phyloP scores from a whole-genome alignment of 1,140 invertebrate genomes.

The Zophobas atratus region DNA sequence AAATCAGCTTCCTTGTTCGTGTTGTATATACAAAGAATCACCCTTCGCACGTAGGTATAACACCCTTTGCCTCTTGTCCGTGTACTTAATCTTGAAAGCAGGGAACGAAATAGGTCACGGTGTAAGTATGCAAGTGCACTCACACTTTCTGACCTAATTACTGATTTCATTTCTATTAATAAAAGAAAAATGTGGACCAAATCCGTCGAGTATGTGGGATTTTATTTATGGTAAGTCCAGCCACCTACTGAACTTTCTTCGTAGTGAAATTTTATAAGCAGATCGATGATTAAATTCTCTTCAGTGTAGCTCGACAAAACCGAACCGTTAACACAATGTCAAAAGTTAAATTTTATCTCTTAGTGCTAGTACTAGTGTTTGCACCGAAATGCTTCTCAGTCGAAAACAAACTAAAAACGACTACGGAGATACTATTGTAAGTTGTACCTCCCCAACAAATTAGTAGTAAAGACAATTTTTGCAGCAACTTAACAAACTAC shows the following conservation, averaged over 20 bases:
- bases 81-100: constrained; percentile 19
- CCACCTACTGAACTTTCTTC: constrained; percentile 44
- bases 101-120: constrained; percentile 33
- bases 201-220: constrained; percentile 9
- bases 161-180: constrained; percentile 20
- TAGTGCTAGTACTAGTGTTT: constrained; percentile 16
- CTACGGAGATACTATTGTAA: constrained; percentile 32
- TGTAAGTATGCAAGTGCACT: constrained; percentile 7
- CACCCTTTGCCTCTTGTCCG: constrained; percentile 12
- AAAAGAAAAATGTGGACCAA: constrained; percentile 14
- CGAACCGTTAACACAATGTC: constrained; percentile 8
- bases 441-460: neutral
- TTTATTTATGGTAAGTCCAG: constrained; percentile 30
- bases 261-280: constrained; percentile 38
- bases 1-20: neutral
- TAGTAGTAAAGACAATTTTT: neutral
- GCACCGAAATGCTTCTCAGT: neutral
- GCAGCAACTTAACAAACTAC: constrained; percentile 33
- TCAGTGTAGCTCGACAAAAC: constrained; percentile 3
- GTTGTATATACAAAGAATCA: neutral
- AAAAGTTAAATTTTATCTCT: constrained; percentile 10
- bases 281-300: constrained; percentile 14
- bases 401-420: constrained; percentile 3
- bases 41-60: neutral
- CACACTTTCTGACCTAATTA: constrained; percentile 12